Conservation (phyloP, 1,140 invertebrate species). For the Chironomus tepperi region DNA sequence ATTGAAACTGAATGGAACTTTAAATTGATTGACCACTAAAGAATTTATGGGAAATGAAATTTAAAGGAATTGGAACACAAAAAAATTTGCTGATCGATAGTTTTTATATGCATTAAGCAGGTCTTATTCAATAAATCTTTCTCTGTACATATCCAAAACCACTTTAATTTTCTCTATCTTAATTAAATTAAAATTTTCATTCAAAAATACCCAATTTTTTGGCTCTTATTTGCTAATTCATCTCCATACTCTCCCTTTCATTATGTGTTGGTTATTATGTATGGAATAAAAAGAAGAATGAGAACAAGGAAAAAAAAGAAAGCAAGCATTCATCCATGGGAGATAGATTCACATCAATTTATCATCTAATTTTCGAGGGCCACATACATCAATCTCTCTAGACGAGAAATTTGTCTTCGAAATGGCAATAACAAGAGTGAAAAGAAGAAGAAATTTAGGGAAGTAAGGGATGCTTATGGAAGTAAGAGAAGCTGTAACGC, state of each 20-base stretch:
- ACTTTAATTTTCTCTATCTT: slow-evolving; percentile 2
- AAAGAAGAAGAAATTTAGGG: no score
- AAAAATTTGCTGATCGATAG: no score
- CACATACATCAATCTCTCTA: slow-evolving; percentile 18
- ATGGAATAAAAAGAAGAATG: neutral
- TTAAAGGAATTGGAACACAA: no score
- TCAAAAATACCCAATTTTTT: neutral
- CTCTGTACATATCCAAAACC: slow-evolving; percentile 6
- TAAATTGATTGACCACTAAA: no score
- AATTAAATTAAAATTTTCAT: slow-evolving; percentile 15
- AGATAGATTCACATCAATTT: slow-evolving; percentile 18
- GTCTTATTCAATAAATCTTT: neutral
- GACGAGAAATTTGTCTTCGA: slow-evolving; percentile 19
- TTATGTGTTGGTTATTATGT: neutral
- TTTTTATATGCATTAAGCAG: no score
- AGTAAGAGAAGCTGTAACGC: no score
- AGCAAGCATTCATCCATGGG: neutral
- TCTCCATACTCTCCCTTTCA: neutral
- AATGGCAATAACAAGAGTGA: neutral
- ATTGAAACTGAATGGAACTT: no score
- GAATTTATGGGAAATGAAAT: no score
- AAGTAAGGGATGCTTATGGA: no score
- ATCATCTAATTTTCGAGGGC: slow-evolving; percentile 17
- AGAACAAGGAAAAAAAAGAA: neutral
- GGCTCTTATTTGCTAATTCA: neutral